Conservation (phyloP, 2,797 vertebrate genomes). For the Coluber constrictor region DNA sequence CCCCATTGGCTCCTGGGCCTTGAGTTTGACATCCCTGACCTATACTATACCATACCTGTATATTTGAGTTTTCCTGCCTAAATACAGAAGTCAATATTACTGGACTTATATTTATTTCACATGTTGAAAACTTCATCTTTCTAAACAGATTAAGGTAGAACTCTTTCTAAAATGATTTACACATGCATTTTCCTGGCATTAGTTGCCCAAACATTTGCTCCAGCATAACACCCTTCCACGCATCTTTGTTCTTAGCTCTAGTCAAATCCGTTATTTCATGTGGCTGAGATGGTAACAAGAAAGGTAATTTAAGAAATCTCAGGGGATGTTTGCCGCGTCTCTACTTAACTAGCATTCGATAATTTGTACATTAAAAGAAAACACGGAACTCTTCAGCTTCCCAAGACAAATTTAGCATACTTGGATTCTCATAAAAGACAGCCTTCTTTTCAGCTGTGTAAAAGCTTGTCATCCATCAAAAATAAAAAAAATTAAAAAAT, state of each 20-base stretch:
- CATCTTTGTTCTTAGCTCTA: background rate
- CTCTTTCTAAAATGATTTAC: background rate
- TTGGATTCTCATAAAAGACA: background rate
- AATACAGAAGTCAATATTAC: background rate
- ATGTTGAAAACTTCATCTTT: background rate
- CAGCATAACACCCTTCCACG: background rate
- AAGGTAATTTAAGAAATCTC: background rate
- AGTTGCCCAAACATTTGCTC: background rate
- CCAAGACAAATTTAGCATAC: background rate
- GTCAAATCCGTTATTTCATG: background rate
- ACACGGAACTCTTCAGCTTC: background rate
- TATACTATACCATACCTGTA: background rate
- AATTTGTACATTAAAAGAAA: background rate
- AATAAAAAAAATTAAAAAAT: background rate
- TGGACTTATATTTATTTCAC: background rate
- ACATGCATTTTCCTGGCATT: background rate
- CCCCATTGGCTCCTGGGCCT: fast-evolving
- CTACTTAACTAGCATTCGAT: background rate
- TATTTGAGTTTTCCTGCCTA: background rate
- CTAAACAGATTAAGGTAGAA: background rate
- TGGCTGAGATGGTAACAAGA: background rate
- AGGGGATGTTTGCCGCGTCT: background rate
- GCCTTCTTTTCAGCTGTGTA: background rate
- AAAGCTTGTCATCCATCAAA: background rate
- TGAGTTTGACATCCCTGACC: no score